Evolutionary conservation across 2,888 invertebrate species (phyloP).

Genomic region (Patella depressa): DNA sequence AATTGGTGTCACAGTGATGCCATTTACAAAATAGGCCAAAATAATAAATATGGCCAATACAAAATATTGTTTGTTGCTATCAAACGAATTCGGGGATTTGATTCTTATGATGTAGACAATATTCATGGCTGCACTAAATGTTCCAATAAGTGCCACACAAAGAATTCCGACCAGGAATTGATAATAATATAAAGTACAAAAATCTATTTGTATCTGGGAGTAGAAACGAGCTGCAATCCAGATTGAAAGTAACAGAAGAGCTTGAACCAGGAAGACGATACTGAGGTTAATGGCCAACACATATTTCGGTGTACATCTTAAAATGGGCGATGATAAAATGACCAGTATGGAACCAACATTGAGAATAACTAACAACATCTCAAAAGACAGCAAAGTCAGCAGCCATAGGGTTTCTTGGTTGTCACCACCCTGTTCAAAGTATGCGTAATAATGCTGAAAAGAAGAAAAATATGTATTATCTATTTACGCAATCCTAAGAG

Average conservation of each 20-base stretch:
- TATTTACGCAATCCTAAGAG: no score
- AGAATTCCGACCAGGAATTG: background rate
- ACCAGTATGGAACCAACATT: background rate
- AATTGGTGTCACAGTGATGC: background rate
- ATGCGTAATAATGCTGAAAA: no score
- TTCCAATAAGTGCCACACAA: background rate
- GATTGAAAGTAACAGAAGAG: background rate
- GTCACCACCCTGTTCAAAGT: no score
- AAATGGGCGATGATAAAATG: background rate
- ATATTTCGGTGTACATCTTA: background rate
- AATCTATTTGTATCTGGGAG: background rate
- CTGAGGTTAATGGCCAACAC: background rate
- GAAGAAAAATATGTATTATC: no score
- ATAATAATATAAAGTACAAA: background rate
- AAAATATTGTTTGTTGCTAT: background rate
- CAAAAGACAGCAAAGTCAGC: background rate
- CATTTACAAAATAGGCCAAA: background rate
- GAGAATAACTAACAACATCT: background rate
- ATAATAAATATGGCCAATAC: background rate
- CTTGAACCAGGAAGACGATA: constrained; percentile 1
- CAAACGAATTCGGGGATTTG: background rate
- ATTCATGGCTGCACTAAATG: background rate
- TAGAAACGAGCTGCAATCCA: background rate
- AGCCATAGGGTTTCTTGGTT: background rate
- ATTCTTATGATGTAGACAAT: background rate